Conservation (phyloP, 1,140 invertebrate species). For the Drosophila tristis region DNA sequence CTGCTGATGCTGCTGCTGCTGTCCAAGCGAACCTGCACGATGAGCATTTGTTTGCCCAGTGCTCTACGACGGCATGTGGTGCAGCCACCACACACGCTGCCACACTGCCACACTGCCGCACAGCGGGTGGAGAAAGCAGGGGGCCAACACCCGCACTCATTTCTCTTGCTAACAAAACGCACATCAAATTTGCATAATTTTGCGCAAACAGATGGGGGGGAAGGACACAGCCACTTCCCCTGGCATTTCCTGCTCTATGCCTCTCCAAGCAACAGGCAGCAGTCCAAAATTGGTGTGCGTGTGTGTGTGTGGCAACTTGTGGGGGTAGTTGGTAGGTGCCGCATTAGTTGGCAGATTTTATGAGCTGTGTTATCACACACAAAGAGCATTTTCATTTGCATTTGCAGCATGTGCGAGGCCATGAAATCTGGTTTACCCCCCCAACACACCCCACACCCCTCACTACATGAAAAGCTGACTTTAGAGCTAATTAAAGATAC, state of each 20-base stretch:
- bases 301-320: conserved; percentile 7
- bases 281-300: background rate
- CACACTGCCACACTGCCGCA: conserved; percentile 17
- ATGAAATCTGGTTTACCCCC: conserved; percentile 65
- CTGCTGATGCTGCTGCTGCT: conserved; percentile 10
- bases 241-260: background rate
- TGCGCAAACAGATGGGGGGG: conserved; percentile 57
- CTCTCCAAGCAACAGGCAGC: conserved; percentile 51
- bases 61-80: conserved; percentile 59
- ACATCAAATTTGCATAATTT: conserved; percentile 83
- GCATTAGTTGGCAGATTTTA: conserved; percentile 76
- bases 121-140: conserved; percentile 25
- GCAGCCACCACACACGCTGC: conserved; percentile 34
- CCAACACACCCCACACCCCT: too few species aligned
- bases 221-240: conserved; percentile 34
- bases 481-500: conserved; percentile 69
- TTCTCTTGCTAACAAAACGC: conserved; percentile 72
- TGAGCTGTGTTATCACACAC: conserved; percentile 61
- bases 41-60: conserved; percentile 55
- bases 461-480: conserved; percentile 21
- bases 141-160: conserved; percentile 29
- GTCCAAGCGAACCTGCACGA: conserved; percentile 51
- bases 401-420: conserved; percentile 65
- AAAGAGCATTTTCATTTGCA: conserved; percentile 46
- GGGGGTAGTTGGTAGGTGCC: conserved; percentile 7